Evolutionary conservation across 2,113 vertebrate genomes (phyloP), one percentile per base, ranked within the genome.

Genomic region (Tricholaema leucomelas): DNA sequence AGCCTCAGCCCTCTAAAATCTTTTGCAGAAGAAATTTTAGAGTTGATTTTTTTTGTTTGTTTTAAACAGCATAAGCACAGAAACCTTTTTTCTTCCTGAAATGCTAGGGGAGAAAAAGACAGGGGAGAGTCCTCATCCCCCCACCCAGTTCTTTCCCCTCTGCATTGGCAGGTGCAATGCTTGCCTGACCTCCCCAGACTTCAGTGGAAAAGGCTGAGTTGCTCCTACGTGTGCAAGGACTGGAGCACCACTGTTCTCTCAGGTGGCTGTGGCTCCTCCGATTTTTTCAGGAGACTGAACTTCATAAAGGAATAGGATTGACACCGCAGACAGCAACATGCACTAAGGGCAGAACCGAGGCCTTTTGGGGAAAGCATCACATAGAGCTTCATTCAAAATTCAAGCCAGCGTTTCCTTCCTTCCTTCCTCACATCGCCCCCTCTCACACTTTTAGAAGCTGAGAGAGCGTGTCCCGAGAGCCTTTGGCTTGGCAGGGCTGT

Each of bases 321-420:
- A 58, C 28, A 56, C 52, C 27, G 15, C 42, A 61, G 52, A 54
- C 16, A 71, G 24, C 50, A 36, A 40, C 40, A 73, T 8, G 44
- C 65, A 79, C 0, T 0, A 52, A 16, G 28, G 50, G 36, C 2
- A 25, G 56, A 54, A 80, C 12, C 0, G 1, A 40, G 87, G 80
- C 60, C 77, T 90, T 87, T 93, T 16, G 63, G n/a, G 24, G 33
- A 69, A 94, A 86, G 36, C 4, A 75, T 35, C 28, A 1, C 35
- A 21, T 65, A 85, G 73, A 52, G 20, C 23, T 72, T 70, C 42
- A 78, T 78, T 75, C 72, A 70, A 52, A 88, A 46, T 19, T 25
- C 56, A 44, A 78, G 61, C 54, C 1, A 5, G 27, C 23, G 9
- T n/a, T 67, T 48, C 67, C 38, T 50, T 50, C 42, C 9, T 72